phyloP scores from a whole-genome alignment of 2,888 invertebrate genomes.

The Acleris cristana region DNA sequence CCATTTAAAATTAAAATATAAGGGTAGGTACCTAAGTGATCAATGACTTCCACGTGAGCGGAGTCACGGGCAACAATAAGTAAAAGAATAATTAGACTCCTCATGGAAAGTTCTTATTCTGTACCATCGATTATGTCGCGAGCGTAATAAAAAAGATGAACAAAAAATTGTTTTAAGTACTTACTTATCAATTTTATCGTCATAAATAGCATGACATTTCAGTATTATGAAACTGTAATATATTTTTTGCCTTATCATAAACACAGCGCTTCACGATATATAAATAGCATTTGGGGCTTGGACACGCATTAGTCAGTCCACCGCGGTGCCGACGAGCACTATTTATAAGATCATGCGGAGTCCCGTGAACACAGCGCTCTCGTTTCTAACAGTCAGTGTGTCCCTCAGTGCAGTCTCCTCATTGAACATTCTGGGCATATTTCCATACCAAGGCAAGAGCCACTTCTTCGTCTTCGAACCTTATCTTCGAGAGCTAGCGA shows the following conservation, averaged over 20 bases:
- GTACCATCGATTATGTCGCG: too few relatives aligned
- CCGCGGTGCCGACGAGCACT: constrained; percentile 1
- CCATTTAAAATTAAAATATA: too few relatives aligned
- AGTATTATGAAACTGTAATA: too few relatives aligned
- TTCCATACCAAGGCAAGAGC: constrained; percentile 86
- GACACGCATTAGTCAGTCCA: constrained; percentile 10
- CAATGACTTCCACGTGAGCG: too few relatives aligned
- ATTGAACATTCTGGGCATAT: constrained; percentile 84
- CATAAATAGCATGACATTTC: too few relatives aligned
- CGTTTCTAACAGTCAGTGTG: constrained; percentile 37
- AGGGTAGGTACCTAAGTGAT: too few relatives aligned
- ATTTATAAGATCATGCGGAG: constrained; percentile 23
- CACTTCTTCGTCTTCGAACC: constrained; percentile 87
- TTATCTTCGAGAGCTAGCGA: constrained; percentile 82
- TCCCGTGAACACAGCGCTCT: constrained; percentile 6
- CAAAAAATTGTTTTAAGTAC: too few relatives aligned
- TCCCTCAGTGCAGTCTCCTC: constrained; percentile 47
- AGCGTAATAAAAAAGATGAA: too few relatives aligned
- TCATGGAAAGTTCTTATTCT: too few relatives aligned
- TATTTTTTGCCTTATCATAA: background rate
- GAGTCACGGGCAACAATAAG: too few relatives aligned
- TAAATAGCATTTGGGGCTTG: constrained; percentile 12
- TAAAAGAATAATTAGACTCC: too few relatives aligned
- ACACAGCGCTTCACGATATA: background rate
- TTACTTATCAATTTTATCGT: too few relatives aligned